Base-by-base conservation (phyloP, 2,888 invertebrate genomes). In the Pogonocherus hispidulus region DNA sequence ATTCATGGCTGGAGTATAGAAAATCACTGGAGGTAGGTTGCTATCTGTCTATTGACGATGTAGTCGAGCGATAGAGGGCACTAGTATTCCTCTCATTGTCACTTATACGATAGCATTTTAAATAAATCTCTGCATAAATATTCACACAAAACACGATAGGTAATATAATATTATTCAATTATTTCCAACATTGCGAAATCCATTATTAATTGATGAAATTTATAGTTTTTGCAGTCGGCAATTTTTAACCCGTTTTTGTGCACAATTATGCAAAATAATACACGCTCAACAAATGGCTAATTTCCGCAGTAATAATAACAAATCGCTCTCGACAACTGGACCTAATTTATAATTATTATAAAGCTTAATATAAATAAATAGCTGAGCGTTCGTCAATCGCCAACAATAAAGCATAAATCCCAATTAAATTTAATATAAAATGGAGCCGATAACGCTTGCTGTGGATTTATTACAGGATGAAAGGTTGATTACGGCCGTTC, bases 391-490 rank as follows among this genome's bases (percentile, higher is more conserved):
- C 63, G 54, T 69, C 63, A 63, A 51, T 62, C 32, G 56, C 18
- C 41, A 56, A 54, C 52, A 65, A 62, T 55, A 55, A 51, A 57
- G 32, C 65, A 57, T 62, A 64, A 57, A 69, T 57, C 49, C 57
- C 46, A 57, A 63, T 66, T 66, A 69, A 44, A 69, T 63, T 66
- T 64, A 46, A 63, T 68, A 47, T 47, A 19, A 55, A 67, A 54
- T 64, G 37, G 51, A 18, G 47, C 37, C 54, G 63, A 52, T 55
- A 64, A 59, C 64, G 49, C 57, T 55, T 19, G 37, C 44, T 46
- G 11, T 19, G 54, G 55, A 68, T 68, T 60, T 64, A 64, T 64
- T 46, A 59, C 22, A 11, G 54, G 59, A 64, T 60, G 67, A 67
- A 63, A 67, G 67, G 67, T 56, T 51, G 59, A 59, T 68, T 64